A percentile compares a stretch with the other conserved stretches of the same genome.
These are phyloP conservation scores for Anguilla pacifica DNA, from an alignment of 2,797 vertebrate species.

Conservation along the genomic window DNA sequence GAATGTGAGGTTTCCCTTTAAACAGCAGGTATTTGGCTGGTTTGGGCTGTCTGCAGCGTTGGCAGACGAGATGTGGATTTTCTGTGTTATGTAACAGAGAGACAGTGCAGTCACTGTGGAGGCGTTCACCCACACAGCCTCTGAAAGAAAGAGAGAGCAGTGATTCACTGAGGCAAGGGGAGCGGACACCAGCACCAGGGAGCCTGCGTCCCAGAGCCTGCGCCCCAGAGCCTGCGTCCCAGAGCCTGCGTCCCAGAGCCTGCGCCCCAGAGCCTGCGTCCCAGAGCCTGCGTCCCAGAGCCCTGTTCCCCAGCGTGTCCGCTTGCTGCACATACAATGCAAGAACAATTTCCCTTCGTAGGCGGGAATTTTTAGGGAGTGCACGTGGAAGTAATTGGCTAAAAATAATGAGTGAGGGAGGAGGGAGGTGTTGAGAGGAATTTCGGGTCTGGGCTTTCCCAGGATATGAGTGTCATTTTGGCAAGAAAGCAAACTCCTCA, in stretches of 20 bases:
- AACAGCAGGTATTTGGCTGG: constrained; percentile 2
- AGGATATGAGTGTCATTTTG: neutral
- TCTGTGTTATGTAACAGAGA: constrained; percentile 1
- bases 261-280: neutral
- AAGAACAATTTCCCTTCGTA: constrained; percentile 32
- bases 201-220: neutral
- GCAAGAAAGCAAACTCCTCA: neutral
- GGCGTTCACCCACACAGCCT: neutral
- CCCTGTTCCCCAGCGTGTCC: neutral
- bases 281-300: neutral
- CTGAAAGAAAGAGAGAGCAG: neutral
- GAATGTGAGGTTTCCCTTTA: neutral
- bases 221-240: too few species aligned
- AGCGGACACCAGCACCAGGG: neutral
- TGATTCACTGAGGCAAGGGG: neutral
- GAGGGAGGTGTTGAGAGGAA: constrained; percentile 12
- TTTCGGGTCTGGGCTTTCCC: neutral
- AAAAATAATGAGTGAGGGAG: constrained; percentile 35
- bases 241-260: neutral
- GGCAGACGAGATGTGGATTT: neutral
- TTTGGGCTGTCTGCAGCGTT: neutral
- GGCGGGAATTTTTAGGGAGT: constrained; percentile 27
- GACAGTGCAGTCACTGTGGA: neutral
- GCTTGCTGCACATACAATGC: constrained; percentile 20
- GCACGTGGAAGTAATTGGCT: constrained; percentile 35